Base-by-base conservation (phyloP, 2,113 vertebrate genomes). In the Tichodroma muraria region DNA sequence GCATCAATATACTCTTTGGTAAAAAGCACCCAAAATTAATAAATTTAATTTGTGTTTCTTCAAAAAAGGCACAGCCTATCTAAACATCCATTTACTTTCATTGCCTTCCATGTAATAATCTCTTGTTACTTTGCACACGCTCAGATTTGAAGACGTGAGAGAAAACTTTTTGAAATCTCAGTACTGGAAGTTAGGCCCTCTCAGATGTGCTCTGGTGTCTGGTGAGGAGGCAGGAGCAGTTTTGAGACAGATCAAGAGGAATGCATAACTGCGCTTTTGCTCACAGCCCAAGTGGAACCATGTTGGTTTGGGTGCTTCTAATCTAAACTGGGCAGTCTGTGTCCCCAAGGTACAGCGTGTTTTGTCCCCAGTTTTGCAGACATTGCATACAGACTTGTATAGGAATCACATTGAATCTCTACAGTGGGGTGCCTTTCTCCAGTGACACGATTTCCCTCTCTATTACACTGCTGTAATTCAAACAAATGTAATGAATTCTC, bases 401-500 rank as follows among this genome's bases (percentile, higher is more conserved):
- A 63, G 52, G 59, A 83, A 69, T 37, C 11, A 3, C 33, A 44
- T 3, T 25, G 31, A 23, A 27, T 75, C 37, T 75, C 52, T 66
- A 33, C 50, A 49, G 56, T 0, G 4, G 12, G 6, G 7, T 42
- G 54, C n/a, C 86, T 77, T 70, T 47, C 45, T 77, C 79, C 72
- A 38, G 24, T 80, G 65, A 44, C 42, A 49, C 0, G 0, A 68
- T 80, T 93, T 83, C 47, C 20, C 30, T 93, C 35, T 73, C 72
- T 49, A 38, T 75, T 70, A 38, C 22, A 17, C 21, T 64, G 38
- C 31, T 81, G 2, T 49, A 84, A 91, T 53, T 33, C 42, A 75
- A 81, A 91, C 15, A 90, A 84, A 90, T 71, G 37, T 52, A 81
- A 64, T 6, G 23, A 88, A 60, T 93, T 75, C 44, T 86, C 75